Percentiles rank a stretch among this genome's conserved stretches.
Conservation (phyloP, 37 sponge, comb jelly and placozoan species). For the Lycopodina hypogea region DNA sequence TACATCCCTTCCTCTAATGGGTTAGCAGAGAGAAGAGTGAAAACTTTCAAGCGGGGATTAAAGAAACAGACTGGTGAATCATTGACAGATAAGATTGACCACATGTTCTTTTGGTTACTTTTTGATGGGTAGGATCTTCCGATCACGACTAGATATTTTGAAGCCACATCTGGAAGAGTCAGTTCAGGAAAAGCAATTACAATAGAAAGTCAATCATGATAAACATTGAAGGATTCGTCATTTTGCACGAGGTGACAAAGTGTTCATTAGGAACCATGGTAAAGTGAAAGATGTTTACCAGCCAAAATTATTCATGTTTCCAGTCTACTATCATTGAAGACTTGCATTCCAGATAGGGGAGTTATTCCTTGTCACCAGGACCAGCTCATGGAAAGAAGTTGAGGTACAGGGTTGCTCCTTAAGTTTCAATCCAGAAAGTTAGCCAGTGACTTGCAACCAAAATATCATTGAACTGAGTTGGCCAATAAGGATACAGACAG, state of each 20-base stretch:
- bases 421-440: too few species aligned
- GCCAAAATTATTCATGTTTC: neutral
- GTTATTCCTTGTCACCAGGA: slow-evolving; percentile 22
- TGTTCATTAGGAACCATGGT: slow-evolving; percentile 7
- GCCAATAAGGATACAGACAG: too few species aligned
- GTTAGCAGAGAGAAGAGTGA: slow-evolving; percentile 38
- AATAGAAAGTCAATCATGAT: slow-evolving; percentile 13
- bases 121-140: slow-evolving; percentile 32
- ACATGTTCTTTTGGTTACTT: slow-evolving; percentile 39
- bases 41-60: slow-evolving; percentile 32
- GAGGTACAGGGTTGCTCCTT: too few species aligned
- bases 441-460: too few species aligned
- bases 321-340: slow-evolving; percentile 21
- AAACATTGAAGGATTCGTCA: neutral
- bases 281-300: slow-evolving; percentile 13
- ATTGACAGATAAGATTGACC: slow-evolving; percentile 1
- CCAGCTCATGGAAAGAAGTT: slow-evolving; percentile 1
- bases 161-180: slow-evolving; percentile 16
- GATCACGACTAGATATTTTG: slow-evolving; percentile 33
- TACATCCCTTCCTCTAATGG: slow-evolving; percentile 37
- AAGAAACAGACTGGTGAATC: slow-evolving; percentile 12
- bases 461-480: too few species aligned
- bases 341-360: neutral
- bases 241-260: slow-evolving; percentile 18
- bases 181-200: slow-evolving; percentile 19